These are phyloP conservation scores for Gracilinanus agilis DNA, from an alignment of 2,113 vertebrate genomes.

Conservation along the genomic window DNA sequence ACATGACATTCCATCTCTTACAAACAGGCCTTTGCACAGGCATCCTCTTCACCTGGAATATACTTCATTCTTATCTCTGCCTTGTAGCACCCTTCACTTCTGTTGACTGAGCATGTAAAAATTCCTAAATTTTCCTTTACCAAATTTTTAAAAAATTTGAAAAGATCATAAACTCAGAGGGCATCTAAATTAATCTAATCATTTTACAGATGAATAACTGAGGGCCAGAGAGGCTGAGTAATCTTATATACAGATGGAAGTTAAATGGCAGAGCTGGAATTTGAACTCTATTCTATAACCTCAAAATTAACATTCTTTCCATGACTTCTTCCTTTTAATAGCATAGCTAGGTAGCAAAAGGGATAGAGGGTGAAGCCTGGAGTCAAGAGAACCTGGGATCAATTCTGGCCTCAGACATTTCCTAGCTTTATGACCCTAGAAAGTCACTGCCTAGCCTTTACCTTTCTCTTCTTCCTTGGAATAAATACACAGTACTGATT, in stretches of 20 bases:
- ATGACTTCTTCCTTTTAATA: neutral
- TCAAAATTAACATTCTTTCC: conserved; percentile 4
- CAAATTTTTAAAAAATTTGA: neutral
- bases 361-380: too few relatives aligned
- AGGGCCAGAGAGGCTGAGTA: neutral
- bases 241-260: neutral
- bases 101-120: neutral
- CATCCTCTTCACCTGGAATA: neutral
- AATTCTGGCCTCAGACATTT: too few relatives aligned
- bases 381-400: too few relatives aligned
- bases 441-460: too few relatives aligned
- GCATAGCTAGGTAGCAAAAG: neutral
- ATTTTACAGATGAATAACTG: neutral
- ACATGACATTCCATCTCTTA: neutral
- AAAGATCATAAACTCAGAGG: neutral
- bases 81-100: neutral
- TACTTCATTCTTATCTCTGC: neutral
- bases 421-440: too few relatives aligned
- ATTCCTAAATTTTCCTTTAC: neutral
- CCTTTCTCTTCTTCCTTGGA: too few relatives aligned
- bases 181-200: neutral
- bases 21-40: neutral
- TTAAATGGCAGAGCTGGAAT: neutral
- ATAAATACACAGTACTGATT: too few relatives aligned
- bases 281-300: neutral